A percentile compares a stretch with the other conserved stretches of the same genome.
phyloP scores from a whole-genome alignment of 2,113 vertebrate species.

The Coptodon rendalli region DNA sequence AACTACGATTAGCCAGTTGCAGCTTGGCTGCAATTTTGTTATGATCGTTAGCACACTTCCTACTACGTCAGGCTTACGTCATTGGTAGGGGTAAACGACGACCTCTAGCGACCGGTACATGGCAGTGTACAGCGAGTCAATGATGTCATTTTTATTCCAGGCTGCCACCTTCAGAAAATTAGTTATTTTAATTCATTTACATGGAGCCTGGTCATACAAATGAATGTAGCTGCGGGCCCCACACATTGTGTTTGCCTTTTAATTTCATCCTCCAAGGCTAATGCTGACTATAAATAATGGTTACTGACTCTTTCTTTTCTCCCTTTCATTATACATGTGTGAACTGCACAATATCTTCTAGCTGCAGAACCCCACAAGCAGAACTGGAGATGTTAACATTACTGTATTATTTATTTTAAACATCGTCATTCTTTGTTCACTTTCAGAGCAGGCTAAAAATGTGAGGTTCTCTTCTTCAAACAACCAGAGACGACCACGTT shows the following conservation, averaged over 20 bases:
- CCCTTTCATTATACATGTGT: not conserved
- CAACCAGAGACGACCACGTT: not conserved
- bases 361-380: not conserved
- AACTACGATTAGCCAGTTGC: not conserved
- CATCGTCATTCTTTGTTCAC: not conserved
- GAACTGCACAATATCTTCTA: not conserved
- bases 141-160: constrained; percentile 32
- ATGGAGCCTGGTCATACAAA: not conserved
- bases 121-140: not conserved
- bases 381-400: not conserved
- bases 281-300: not conserved
- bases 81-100: not conserved
- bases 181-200: not conserved
- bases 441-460: not conserved
- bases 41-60: constrained; percentile 18
- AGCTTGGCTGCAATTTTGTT: not conserved
- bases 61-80: constrained; percentile 22
- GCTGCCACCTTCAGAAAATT: not conserved
- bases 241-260: not conserved
- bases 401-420: not conserved
- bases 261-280: not conserved
- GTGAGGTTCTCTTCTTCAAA: not conserved
- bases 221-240: not conserved
- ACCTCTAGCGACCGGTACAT: constrained; percentile 17
- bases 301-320: not conserved